Percentiles rank a stretch among this genome's conserved stretches.
These are phyloP conservation scores for Rousettus madagascariensis DNA, from an alignment of 2,797 vertebrate species.

Conservation along the genomic window DNA sequence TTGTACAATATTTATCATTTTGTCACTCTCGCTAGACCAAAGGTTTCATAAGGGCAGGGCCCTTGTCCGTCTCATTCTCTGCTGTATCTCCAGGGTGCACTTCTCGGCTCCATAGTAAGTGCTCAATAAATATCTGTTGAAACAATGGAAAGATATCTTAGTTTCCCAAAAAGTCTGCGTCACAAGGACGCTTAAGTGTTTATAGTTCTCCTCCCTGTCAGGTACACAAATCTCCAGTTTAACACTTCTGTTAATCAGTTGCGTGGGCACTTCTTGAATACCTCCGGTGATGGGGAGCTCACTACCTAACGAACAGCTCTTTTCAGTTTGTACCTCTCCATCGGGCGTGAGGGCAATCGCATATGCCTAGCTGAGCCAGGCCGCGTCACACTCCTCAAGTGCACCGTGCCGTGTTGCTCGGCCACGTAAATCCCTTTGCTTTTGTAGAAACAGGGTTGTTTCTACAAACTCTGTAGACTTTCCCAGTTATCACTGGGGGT, in stretches of 20 bases:
- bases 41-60: neutral
- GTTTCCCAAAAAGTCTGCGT: neutral
- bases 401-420: neutral
- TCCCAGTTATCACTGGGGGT: neutral
- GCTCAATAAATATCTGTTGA: neutral
- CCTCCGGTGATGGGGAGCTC: neutral
- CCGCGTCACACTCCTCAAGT: neutral
- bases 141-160: neutral
- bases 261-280: neutral
- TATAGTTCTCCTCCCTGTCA: neutral
- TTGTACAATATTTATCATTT: neutral
- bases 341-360: neutral
- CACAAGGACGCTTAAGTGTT: neutral
- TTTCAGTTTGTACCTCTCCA: neutral
- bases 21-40: neutral
- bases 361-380: neutral
- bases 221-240: neutral
- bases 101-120: neutral
- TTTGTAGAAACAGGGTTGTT: neutral
- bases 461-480: neutral
- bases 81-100: neutral
- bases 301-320: fast-evolving
- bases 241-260: neutral
- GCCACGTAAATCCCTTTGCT: neutral
- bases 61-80: fast-evolving